A percentile compares a stretch with the other conserved stretches of the same genome.
These are phyloP conservation scores for Coracias cyanogaster DNA, from an alignment of 2,797 vertebrate species.

Conservation along the genomic window DNA sequence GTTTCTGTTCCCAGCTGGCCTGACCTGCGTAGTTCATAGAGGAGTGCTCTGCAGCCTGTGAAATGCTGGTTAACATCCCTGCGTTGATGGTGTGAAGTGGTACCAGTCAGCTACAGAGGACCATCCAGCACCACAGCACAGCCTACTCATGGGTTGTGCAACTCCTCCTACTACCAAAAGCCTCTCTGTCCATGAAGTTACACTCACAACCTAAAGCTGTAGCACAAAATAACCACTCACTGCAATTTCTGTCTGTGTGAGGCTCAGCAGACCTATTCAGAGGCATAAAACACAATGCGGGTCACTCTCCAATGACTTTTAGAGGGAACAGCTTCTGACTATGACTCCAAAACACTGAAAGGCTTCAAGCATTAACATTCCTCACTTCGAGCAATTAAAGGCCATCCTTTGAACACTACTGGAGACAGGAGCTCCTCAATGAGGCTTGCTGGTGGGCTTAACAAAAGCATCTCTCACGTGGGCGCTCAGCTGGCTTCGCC, in stretches of 20 bases:
- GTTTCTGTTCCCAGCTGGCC: neutral
- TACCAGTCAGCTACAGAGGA: neutral
- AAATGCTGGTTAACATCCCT: rapidly evolving
- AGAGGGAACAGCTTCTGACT: neutral
- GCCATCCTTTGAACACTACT: neutral
- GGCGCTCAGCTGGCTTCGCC: neutral
- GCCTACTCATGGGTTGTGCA: neutral
- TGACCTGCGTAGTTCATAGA: rapidly evolving
- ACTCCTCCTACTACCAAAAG: neutral
- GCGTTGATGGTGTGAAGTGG: neutral
- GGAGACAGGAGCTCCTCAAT: neutral
- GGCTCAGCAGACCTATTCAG: neutral
- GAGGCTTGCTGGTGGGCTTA: neutral
- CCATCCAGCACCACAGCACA: neutral
- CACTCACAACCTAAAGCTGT: rapidly evolving
- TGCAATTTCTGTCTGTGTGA: rapidly evolving
- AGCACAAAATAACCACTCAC: neutral
- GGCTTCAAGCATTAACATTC: neutral
- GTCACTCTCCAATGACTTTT: neutral
- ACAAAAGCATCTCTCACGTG: neutral
- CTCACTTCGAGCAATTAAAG: neutral
- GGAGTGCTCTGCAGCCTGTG: neutral
- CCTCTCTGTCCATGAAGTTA: neutral
- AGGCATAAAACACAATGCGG: neutral
- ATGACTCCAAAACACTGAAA: neutral